Percentiles rank a stretch among this genome's conserved stretches.
These are phyloP conservation scores for Clitarchus hookeri DNA, from an alignment of 2,888 invertebrate genomes.

Conservation along the genomic window DNA sequence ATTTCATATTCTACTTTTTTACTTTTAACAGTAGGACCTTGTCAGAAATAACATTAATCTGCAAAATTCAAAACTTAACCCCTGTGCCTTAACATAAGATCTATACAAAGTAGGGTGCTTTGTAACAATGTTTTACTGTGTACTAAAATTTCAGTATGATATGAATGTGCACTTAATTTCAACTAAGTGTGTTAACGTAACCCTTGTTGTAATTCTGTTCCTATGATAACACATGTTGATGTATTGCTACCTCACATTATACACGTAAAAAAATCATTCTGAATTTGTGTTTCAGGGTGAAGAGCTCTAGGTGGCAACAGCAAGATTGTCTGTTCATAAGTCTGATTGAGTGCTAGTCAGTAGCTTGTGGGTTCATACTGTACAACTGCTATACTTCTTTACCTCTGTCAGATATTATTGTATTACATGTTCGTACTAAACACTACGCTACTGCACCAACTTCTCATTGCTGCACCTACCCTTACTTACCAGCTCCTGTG, in stretches of 20 bases:
- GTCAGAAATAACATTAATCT: no score
- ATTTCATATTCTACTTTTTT: no score
- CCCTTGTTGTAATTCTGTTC: not conserved
- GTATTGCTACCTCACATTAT: not conserved
- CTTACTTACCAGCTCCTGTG: no score
- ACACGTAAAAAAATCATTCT: not conserved
- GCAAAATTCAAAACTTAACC: no score
- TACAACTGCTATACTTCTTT: not conserved
- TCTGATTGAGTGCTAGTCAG: conserved; percentile 1
- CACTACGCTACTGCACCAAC: conserved; percentile 6
- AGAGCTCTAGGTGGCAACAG: not conserved
- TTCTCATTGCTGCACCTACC: not conserved
- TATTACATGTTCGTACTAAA: conserved; percentile 8
- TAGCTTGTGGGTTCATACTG: not conserved
- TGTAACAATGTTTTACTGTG: no score
- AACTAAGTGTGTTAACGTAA: no score
- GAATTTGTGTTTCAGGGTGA: not conserved
- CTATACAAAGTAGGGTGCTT: no score
- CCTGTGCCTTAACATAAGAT: no score
- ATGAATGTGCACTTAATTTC: no score
- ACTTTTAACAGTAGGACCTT: no score
- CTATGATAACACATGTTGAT: not conserved
- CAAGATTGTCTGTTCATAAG: not conserved
- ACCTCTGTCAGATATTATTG: not conserved
- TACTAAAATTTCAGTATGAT: no score